phyloP scores from a whole-genome alignment of 2,797 vertebrate genomes.

The Luscinia megarhynchos region DNA sequence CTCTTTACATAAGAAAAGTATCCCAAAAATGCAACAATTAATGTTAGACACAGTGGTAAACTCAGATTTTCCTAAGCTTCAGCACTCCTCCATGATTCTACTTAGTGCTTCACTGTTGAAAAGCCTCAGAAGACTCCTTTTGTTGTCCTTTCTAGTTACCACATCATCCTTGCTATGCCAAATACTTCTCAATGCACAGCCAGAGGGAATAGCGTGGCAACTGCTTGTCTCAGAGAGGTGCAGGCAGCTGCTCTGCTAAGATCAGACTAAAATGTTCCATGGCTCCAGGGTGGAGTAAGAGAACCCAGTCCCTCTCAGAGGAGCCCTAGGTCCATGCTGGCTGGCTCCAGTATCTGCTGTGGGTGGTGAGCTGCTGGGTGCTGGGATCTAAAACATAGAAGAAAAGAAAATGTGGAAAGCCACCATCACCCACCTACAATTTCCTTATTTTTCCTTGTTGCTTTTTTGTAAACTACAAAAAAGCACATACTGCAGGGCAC shows the following conservation, averaged over 20 bases:
- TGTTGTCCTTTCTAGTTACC: neutral
- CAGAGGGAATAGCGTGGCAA: neutral
- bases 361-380: accelerated
- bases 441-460: neutral
- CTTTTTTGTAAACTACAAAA: neutral
- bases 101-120: neutral
- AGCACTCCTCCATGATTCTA: neutral
- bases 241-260: neutral
- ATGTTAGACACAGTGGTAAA: neutral
- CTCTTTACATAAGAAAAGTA: neutral
- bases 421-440: neutral
- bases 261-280: neutral
- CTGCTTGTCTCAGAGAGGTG: neutral
- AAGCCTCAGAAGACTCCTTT: neutral
- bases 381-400: neutral
- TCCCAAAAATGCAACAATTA: neutral
- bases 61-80: neutral
- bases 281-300: neutral
- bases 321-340: neutral
- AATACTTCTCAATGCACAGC: neutral
- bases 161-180: neutral
- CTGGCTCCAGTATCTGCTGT: neutral
- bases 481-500: neutral
- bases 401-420: neutral
- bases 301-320: neutral